Evolutionary conservation across 2,888 invertebrate species (phyloP).

Genomic region (Tholera decimalis): DNA sequence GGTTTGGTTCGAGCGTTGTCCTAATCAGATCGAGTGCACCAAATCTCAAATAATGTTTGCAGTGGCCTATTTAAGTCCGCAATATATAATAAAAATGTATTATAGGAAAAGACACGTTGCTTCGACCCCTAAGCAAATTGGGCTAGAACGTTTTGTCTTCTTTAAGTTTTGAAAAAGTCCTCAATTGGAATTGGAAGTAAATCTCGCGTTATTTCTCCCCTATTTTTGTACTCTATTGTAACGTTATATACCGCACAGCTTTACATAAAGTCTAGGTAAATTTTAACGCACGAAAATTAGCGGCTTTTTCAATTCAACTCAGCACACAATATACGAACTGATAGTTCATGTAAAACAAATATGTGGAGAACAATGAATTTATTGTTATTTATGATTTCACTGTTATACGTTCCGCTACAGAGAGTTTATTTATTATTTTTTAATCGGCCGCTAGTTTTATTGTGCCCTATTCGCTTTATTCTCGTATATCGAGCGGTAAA

Average conservation of each 20-base stretch:
- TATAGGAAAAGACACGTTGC: neutral
- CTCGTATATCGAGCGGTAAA: constrained; percentile 36
- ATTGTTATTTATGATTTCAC: constrained; percentile 53
- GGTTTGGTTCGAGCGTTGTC: no score
- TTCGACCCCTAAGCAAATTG: neutral
- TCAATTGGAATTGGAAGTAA: neutral
- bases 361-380: constrained; percentile 54
- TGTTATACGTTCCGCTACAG: constrained; percentile 41
- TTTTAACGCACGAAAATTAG: constrained; percentile 11
- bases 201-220: no score
- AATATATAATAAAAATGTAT: neutral
- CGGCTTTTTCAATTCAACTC: constrained; percentile 17
- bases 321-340: constrained; percentile 27
- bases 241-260: neutral
- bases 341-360: constrained; percentile 52
- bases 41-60: no score
- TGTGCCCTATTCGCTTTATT: constrained; percentile 36
- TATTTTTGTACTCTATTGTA: no score
- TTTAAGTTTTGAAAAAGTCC: no score
- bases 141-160: no score
- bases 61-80: no score
- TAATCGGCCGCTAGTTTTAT: constrained; percentile 57
- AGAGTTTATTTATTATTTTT: constrained; percentile 59
- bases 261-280: neutral
- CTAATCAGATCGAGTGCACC: no score